Base-by-base conservation (phyloP, 2,888 invertebrate genomes). In the Aspidapion aeneum region DNA sequence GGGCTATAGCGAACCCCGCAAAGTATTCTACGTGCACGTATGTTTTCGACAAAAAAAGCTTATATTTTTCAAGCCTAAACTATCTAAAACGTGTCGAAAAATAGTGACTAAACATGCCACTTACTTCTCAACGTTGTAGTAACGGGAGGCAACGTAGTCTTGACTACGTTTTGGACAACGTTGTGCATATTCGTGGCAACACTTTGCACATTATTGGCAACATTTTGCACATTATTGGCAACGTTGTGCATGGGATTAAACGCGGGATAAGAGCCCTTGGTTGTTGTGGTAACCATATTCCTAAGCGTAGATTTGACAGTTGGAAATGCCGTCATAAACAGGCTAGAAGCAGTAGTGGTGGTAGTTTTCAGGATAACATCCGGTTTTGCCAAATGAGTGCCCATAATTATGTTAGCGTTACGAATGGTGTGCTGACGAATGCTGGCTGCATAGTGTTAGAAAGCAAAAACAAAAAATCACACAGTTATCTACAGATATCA, bases 351-450 rank as follows among this genome's bases (percentile, higher is more conserved):
- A n/a, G n/a, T n/a, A 16, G 74, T 72, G 51, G 75, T 69, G 49
- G 75, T 71, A 51, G 84, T 82, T 58, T 85, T 83, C 60, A 84
- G 81, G 63, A 78, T 63, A 20, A 73, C 77, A 50, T 81, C 80
- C 73, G 87, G 85, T 69, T 86, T 85, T 60, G 86, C 84, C 56
- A 87, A 77, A 68, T 86, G 85, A n/a, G 82, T 84, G 63, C 87
- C 85, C 68, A 87, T 75, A 52, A 87, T 87, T 71, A 87, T 87
- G 66, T 90, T 90, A 63, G 90, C 89, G 79, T 91, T 90, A 73
- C 89, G 87, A 74, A 90, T 78, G 60, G 89, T 87, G 78, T 92
- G 91, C 73, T 87, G 87, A 69, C 89, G 87, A 77, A 92, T 84
- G 67, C 85, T 86, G 71, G 86, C 87, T 79, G 69, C 21, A 73